phyloP scores from a whole-genome alignment of 2,113 vertebrate genomes.

The Melanerpes aurifrons region DNA sequence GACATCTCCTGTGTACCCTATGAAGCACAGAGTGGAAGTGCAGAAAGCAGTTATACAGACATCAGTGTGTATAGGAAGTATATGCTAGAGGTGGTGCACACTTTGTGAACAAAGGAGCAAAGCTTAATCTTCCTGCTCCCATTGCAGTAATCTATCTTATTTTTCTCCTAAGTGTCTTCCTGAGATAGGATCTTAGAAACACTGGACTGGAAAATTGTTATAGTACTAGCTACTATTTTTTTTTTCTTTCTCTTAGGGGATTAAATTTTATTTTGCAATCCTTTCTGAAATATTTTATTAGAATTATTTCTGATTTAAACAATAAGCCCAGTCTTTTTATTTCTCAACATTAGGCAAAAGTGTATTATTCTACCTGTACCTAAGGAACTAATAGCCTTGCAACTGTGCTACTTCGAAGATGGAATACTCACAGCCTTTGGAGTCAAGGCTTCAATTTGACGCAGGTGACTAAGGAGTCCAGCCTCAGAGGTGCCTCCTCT shows the following conservation, averaged over 20 bases:
- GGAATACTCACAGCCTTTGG: neutral
- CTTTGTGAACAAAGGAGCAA: neutral
- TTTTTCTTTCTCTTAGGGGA: neutral
- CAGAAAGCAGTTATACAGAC: neutral
- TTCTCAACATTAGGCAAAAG: neutral
- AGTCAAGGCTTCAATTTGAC: neutral
- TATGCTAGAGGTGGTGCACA: neutral
- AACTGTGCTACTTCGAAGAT: neutral
- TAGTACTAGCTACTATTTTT: neutral
- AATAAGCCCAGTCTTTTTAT: neutral
- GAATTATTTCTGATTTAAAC: neutral
- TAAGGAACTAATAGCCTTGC: neutral
- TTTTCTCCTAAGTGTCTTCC: neutral
- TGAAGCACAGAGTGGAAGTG: fast-evolving
- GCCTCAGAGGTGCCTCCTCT: neutral
- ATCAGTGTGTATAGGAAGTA: neutral
- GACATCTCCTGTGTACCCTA: neutral
- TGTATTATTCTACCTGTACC: neutral
- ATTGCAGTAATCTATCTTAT: neutral
- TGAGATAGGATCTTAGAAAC: neutral
- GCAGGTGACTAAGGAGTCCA: neutral
- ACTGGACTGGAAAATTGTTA: neutral
- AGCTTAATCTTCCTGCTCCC: neutral
- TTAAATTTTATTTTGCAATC: neutral
- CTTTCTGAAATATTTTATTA: neutral